Conservation (phyloP, 2,113 vertebrate genomes). For the Tachycineta bicolor region DNA sequence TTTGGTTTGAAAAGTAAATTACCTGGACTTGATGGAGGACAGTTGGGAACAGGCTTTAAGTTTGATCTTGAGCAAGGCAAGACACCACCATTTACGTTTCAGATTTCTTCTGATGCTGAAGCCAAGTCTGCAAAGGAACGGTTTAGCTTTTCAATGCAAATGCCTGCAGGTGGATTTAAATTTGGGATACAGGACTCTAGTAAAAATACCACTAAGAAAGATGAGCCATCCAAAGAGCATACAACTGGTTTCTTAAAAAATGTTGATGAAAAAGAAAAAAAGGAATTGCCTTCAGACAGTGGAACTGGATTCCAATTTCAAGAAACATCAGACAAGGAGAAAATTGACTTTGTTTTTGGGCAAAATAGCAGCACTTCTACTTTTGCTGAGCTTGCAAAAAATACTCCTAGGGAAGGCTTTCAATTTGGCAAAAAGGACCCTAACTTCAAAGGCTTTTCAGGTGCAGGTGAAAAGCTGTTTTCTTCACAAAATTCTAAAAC, state of each 20-base stretch:
- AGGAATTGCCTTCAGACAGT: conserved; percentile 59
- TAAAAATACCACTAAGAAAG: conserved; percentile 60
- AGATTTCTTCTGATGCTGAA: conserved; percentile 70
- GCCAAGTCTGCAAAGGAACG: conserved; percentile 71
- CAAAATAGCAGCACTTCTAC: conserved; percentile 77
- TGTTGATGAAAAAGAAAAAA: conserved; percentile 80
- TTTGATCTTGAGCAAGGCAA: conserved; percentile 83
- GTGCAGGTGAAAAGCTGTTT: conserved; percentile 88
- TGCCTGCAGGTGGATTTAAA: conserved; percentile 79
- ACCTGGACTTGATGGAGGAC: conserved; percentile 68
- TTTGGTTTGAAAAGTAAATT: conserved; percentile 75
- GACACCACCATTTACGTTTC: conserved; percentile 78
- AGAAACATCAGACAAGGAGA: conserved; percentile 51
- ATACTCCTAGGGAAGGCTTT: conserved; percentile 76
- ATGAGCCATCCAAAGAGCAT: conserved; percentile 46
- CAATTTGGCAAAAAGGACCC: conserved; percentile 87
- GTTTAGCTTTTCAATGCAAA: conserved; percentile 84
- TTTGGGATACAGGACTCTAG: conserved; percentile 86
- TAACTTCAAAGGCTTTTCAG: conserved; percentile 87
- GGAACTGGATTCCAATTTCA: conserved; percentile 28
- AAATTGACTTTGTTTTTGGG: conserved; percentile 78
- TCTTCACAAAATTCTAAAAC: conserved; percentile 69
- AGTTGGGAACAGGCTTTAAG: conserved; percentile 79
- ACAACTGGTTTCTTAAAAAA: conserved; percentile 76
- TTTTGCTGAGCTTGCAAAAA: conserved; percentile 91